Evolutionary conservation across 2,113 vertebrate genomes (phyloP).

Genomic region (Ptilorrhoa leucosticta): DNA sequence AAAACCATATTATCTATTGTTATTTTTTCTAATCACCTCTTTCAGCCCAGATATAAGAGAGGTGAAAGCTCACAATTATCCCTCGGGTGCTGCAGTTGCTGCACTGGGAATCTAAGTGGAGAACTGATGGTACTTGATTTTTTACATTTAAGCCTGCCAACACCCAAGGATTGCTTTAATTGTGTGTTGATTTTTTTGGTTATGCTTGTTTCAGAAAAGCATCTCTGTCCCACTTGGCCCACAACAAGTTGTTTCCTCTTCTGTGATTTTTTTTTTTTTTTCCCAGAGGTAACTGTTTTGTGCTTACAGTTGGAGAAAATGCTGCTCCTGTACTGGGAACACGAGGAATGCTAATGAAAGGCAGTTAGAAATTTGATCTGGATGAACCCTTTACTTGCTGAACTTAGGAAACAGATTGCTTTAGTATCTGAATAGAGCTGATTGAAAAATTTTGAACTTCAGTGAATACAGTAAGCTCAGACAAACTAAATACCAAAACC

Average conservation of each 20-base stretch:
- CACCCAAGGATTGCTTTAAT: not conserved
- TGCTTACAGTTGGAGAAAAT: not conserved
- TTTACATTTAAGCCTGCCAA: not conserved
- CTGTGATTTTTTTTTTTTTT: not conserved
- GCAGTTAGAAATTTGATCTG: not conserved
- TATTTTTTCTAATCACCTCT: not conserved
- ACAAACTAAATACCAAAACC: not conserved
- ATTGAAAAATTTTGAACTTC: not conserved
- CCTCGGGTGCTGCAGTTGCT: fast-evolving
- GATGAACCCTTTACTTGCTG: not conserved
- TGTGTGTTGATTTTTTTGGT: not conserved
- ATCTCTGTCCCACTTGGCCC: not conserved
- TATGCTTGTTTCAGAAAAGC: not conserved
- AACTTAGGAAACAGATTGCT: not conserved
- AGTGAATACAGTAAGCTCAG: not conserved
- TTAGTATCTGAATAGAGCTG: not conserved
- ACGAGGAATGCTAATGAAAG: not conserved
- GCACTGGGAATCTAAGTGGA: not conserved
- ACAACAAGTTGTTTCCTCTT: not conserved
- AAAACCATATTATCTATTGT: not conserved
- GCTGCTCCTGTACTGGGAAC: not conserved
- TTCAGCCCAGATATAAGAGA: not conserved
- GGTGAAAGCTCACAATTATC: not conserved
- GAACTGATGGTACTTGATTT: not conserved
- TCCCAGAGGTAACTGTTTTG: not conserved